Evolutionary conservation across 2,113 vertebrate species (phyloP), one percentile per base, ranked within the genome.

Genomic region (Piliocolobus tephrosceles): DNA sequence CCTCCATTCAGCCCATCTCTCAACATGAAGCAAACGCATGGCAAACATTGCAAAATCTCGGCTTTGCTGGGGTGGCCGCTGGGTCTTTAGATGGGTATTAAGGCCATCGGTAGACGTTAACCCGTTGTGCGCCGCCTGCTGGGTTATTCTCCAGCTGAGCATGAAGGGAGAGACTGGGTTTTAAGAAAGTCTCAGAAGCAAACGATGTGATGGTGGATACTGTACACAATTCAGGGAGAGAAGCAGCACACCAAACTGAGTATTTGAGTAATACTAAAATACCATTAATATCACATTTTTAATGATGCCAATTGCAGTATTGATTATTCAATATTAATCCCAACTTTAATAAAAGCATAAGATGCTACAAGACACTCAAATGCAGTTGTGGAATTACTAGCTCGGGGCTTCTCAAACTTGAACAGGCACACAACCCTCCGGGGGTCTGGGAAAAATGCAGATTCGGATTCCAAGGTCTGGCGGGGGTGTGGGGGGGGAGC

Each of bases 1-100:
- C 94, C 91, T 94, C 97, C 96, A 88, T 83, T 89, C 91, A 94
- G 95, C 3, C 97, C 80, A 32, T 98, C 98, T 98, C 96, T 98
- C 98, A 98, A 85, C 96, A 96, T 5, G 92, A 93, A 95, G 90
- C 92, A 88, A 95, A 86, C 12, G 0, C 79, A 97, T 0, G 55
- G 92, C 92, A 98, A 93, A 72, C 96, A 96, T 73, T 97, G 93
- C 86, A 96, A 98, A 95, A 94, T 66, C 95, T 97, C 87, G 3
- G 55, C 38, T 97, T 97, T 61, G 73, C 93, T 72, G 95, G 45
- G 25, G 72, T 68, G 91, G 73, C 9, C 2, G 55, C 22, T 35
- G 81, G 93, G 84, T 64, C 94, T 96, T 90, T 88, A 70, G 78
- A 81, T 17, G n/a, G 57, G 38, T 40, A 40, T 96, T 30, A 84